Conservation (phyloP, 2,888 invertebrate genomes). For the Xestia xanthographa region DNA sequence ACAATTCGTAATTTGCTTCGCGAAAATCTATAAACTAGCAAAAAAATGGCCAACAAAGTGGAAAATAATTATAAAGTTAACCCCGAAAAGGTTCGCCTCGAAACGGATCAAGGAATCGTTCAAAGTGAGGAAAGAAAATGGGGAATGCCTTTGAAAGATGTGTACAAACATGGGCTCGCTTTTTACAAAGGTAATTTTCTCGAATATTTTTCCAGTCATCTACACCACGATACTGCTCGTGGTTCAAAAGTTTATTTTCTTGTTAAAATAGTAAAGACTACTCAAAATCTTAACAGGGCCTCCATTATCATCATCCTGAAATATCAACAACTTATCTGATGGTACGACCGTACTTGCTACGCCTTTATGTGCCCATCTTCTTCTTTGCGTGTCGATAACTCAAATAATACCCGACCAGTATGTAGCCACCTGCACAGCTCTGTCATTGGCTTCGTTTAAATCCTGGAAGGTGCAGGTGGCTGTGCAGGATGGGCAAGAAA, state of each 20-base stretch:
- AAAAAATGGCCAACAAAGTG: constrained; percentile 78
- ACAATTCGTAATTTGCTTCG: constrained; percentile 55
- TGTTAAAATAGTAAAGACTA: background rate
- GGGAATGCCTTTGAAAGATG: constrained; percentile 93
- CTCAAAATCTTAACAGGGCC: constrained; percentile 15
- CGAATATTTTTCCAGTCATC: constrained; percentile 13
- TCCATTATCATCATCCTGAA: constrained; percentile 18
- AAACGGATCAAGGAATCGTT: constrained; percentile 88
- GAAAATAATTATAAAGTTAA: constrained; percentile 81
- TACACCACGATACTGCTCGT: background rate
- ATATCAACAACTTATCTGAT: constrained; percentile 34
- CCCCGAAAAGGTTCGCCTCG: constrained; percentile 84
- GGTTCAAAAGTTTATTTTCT: constrained; percentile 6
- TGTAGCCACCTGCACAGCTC: too few species aligned
- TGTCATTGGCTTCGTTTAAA: too few species aligned
- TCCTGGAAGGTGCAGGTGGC: too few species aligned
- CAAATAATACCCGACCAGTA: too few species aligned
- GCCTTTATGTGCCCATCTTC: too few species aligned
- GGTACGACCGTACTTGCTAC: background rate
- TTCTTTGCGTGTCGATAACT: too few species aligned
- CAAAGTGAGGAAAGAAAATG: constrained; percentile 91
- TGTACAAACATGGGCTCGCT: constrained; percentile 96
- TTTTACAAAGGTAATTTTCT: constrained; percentile 97
- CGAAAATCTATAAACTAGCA: constrained; percentile 47
- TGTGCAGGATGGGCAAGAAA: too few species aligned